These are phyloP conservation scores for Macrostomum lignano DNA, from an alignment of 1,140 invertebrate genomes.

Conservation along the genomic window DNA sequence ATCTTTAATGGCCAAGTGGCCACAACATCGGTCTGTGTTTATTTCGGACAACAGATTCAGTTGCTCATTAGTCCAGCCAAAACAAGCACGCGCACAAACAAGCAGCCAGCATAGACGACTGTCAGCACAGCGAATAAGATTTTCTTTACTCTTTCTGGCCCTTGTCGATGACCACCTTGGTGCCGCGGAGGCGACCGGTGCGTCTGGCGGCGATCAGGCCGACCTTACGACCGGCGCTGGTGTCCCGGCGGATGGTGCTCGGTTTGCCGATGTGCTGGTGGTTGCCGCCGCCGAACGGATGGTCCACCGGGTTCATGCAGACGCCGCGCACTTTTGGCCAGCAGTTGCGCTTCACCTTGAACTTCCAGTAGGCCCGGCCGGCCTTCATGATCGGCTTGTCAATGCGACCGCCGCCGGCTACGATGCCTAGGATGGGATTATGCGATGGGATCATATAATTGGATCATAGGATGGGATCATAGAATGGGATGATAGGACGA, in stretches of 20 bases:
- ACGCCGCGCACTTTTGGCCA: conserved; percentile 60
- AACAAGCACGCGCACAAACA: too few species aligned
- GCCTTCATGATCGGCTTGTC: conserved; percentile 98
- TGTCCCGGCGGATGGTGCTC: conserved; percentile 87
- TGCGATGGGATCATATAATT: too few species aligned
- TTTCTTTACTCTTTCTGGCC: too few species aligned
- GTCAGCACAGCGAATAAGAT: too few species aligned
- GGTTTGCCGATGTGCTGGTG: conserved; percentile 99
- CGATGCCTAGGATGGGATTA: too few species aligned
- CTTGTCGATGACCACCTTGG: conserved; percentile 10
- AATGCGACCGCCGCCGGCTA: conserved; percentile 93
- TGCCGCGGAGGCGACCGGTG: conserved; percentile 87
- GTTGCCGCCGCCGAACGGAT: conserved; percentile 99
- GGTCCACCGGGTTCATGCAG: conserved; percentile 60
- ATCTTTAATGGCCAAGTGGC: too few species aligned
- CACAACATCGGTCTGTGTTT: too few species aligned
- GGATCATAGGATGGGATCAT: too few species aligned
- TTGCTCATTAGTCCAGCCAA: too few species aligned
- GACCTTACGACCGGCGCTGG: conserved; percentile 91
- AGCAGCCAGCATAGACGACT: too few species aligned
- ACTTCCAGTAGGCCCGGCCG: conserved; percentile 93
- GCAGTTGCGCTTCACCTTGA: conserved; percentile 97
- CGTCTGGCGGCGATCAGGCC: conserved; percentile 98
- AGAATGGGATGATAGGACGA: too few species aligned
- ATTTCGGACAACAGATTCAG: too few species aligned